These are phyloP conservation scores for Lipophrys pholis DNA, from an alignment of 2,113 vertebrate genomes.

Conservation along the genomic window DNA sequence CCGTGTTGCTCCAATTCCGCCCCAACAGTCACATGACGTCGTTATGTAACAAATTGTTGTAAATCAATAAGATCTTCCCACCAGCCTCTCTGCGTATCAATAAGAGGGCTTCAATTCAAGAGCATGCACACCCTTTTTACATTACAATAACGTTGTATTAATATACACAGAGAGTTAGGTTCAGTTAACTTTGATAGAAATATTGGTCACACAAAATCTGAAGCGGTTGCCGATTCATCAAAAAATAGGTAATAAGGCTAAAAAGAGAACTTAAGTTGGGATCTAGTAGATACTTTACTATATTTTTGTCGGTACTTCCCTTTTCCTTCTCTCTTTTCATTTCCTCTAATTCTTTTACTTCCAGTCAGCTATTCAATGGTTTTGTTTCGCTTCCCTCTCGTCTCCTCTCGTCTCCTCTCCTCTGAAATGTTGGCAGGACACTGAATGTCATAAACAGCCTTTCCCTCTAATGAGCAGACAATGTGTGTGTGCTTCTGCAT, in stretches of 20 bases:
- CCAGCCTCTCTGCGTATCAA: constrained; percentile 25
- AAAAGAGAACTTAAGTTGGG: too few relatives aligned
- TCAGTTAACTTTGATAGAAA: too few relatives aligned
- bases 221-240: background rate
- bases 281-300: too few relatives aligned
- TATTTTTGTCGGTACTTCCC: background rate
- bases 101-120: constrained; percentile 1
- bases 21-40: constrained; percentile 26
- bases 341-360: background rate
- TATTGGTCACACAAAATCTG: background rate
- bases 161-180: background rate
- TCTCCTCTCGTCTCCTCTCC: background rate
- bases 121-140: background rate
- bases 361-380: background rate
- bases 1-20: background rate
- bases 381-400: background rate
- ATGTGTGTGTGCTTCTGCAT: constrained; percentile 15
- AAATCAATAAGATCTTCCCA: constrained; percentile 47
- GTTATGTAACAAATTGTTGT: constrained; percentile 48
- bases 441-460: background rate
- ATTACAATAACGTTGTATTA: background rate
- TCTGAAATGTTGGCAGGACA: constrained; percentile 59
- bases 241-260: background rate
- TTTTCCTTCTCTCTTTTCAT: background rate
- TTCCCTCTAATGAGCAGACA: constrained; percentile 72